These are phyloP conservation scores for Phalera bucephala DNA, from an alignment of 2,888 invertebrate genomes.

Conservation along the genomic window DNA sequence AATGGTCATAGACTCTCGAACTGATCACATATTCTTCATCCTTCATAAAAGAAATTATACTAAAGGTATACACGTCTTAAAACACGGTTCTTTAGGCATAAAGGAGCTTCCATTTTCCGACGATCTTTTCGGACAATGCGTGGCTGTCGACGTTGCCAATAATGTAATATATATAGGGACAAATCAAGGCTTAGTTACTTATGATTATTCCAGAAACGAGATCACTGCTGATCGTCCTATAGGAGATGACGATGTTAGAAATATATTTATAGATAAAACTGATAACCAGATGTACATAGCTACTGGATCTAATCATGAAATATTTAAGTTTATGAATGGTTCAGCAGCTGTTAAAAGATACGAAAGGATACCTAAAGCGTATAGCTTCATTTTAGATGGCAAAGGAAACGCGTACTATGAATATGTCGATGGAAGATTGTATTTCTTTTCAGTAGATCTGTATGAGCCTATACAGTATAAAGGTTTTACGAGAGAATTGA, in stretches of 20 bases:
- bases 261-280: slow-evolving; percentile 66
- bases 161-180: slow-evolving; percentile 69
- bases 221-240: slow-evolving; percentile 68
- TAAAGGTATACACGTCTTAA: slow-evolving; percentile 66
- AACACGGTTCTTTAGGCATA: slow-evolving; percentile 66
- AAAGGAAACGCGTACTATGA: slow-evolving; percentile 71
- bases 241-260: slow-evolving; percentile 71
- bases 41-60: slow-evolving; percentile 73
- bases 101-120: slow-evolving; percentile 65
- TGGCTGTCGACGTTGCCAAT: slow-evolving; percentile 52
- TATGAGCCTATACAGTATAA: slow-evolving; percentile 73
- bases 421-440: slow-evolving; percentile 68
- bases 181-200: slow-evolving; percentile 66
- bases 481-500: slow-evolving; percentile 69
- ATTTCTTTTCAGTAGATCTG: slow-evolving; percentile 62
- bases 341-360: slow-evolving; percentile 68
- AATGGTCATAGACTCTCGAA: slow-evolving; percentile 62
- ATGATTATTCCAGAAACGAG: slow-evolving; percentile 61
- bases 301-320: slow-evolving; percentile 63
- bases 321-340: slow-evolving; percentile 65
- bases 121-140: slow-evolving; percentile 66
- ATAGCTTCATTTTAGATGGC: slow-evolving; percentile 62
- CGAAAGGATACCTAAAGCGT: slow-evolving; percentile 69
- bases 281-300: slow-evolving; percentile 71
- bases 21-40: slow-evolving; percentile 70